These are phyloP conservation scores for Hirtodrosophila confusa DNA, from an alignment of 2,888 invertebrate species.

Conservation along the genomic window DNA sequence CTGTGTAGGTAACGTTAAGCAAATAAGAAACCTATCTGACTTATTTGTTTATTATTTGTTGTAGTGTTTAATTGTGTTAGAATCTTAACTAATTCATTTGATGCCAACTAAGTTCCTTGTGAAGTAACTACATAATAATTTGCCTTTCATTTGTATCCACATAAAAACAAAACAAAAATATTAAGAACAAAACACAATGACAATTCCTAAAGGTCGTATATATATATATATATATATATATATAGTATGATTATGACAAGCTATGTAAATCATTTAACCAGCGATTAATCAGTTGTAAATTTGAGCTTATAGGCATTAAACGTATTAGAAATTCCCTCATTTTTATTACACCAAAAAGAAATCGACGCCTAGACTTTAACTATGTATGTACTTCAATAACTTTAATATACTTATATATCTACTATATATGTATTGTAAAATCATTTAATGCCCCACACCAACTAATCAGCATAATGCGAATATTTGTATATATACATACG, in stretches of 20 bases:
- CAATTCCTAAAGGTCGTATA: constrained; percentile 48
- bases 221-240: not conserved
- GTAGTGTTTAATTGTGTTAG: constrained; percentile 1
- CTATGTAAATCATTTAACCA: constrained; percentile 35
- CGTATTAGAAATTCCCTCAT: constrained; percentile 41
- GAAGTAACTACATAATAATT: constrained; percentile 36
- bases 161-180: constrained; percentile 1
- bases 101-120: constrained; percentile 52
- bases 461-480: constrained; percentile 39
- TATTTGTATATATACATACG: constrained; percentile 39
- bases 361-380: constrained; percentile 54
- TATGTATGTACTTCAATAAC: constrained; percentile 48
- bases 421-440: constrained; percentile 36
- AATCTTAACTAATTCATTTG: constrained; percentile 42
- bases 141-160: constrained; percentile 40
- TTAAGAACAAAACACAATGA: constrained; percentile 2
- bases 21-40: constrained; percentile 37
- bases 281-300: constrained; percentile 76
- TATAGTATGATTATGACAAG: constrained; percentile 8
- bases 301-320: constrained; percentile 79
- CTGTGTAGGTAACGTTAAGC: constrained; percentile 63
- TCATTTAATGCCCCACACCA: constrained; percentile 30
- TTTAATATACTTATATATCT: constrained; percentile 28
- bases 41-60: constrained; percentile 28
- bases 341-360: constrained; percentile 22